Evolutionary conservation across 2,797 vertebrate genomes (phyloP).

Genomic region (Selene dorsalis): DNA sequence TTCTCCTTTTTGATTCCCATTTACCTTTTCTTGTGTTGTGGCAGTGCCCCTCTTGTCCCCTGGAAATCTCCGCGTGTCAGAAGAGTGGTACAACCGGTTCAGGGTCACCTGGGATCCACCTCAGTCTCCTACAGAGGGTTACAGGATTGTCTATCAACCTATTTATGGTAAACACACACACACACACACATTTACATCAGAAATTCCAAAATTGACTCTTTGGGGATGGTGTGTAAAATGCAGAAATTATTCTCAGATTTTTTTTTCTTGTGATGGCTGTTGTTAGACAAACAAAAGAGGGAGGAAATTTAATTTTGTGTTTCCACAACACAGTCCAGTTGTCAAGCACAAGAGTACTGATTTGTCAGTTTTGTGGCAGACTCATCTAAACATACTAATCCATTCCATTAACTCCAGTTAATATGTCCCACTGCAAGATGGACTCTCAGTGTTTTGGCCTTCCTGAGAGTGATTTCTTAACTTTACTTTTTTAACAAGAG

Average conservation of each 20-base stretch:
- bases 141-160: slow-evolving; percentile 93
- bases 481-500: slow-evolving; percentile 26
- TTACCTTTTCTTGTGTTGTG: slow-evolving; percentile 14
- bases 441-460: slow-evolving; percentile 23
- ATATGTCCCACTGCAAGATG: slow-evolving; percentile 1
- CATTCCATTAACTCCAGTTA: too few species aligned
- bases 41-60: slow-evolving; percentile 91
- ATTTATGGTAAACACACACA: slow-evolving; percentile 81
- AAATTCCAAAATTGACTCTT: neutral
- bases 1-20: neutral
- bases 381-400: slow-evolving; percentile 44
- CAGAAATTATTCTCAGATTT: neutral
- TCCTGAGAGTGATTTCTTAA: slow-evolving; percentile 2
- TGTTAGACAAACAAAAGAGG: neutral
- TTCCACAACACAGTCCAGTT: neutral
- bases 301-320: neutral
- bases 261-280: neutral
- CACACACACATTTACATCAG: neutral
- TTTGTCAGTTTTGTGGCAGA: neutral
- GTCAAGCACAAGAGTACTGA: neutral
- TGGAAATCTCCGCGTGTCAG: slow-evolving; percentile 90
- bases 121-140: slow-evolving; percentile 87
- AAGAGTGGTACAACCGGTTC: slow-evolving; percentile 96
- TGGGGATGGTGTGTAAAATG: neutral
- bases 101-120: slow-evolving; percentile 94